Conservation (phyloP, 2,888 invertebrate species). For the Alsophila aescularia region DNA sequence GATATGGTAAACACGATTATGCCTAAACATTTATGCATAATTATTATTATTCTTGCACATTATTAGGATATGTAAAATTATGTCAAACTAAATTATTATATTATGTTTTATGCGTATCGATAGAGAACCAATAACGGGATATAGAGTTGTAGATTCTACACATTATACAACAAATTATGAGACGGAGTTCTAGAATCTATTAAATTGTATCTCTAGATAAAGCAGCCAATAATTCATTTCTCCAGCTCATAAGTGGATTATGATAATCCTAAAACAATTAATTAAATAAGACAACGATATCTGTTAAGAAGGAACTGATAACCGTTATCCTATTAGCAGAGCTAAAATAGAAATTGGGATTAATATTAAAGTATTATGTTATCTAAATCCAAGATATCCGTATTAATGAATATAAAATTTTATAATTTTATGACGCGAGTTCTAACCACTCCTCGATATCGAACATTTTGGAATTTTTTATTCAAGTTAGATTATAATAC, state of each 20-base stretch:
- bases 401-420: not conserved
- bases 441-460: not conserved
- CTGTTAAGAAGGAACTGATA: slow-evolving; percentile 30
- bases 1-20: no score
- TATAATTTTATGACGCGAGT: not conserved
- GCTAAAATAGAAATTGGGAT: slow-evolving; percentile 15
- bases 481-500: no score
- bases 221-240: not conserved
- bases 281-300: slow-evolving; percentile 31
- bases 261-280: slow-evolving; percentile 37
- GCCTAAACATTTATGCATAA: no score
- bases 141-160: no score
- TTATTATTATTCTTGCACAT: no score
- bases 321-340: slow-evolving; percentile 29
- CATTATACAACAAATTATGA: no score
- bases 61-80: no score
- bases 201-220: not conserved
- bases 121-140: no score
- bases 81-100: no score
- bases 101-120: no score
- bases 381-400: slow-evolving; percentile 20
- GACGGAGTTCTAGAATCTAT: not conserved
- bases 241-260: slow-evolving; percentile 31
- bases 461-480: not conserved
- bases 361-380: not conserved